Conservation (phyloP, 2,113 vertebrate species). For the Nycticryphes semicollaris region DNA sequence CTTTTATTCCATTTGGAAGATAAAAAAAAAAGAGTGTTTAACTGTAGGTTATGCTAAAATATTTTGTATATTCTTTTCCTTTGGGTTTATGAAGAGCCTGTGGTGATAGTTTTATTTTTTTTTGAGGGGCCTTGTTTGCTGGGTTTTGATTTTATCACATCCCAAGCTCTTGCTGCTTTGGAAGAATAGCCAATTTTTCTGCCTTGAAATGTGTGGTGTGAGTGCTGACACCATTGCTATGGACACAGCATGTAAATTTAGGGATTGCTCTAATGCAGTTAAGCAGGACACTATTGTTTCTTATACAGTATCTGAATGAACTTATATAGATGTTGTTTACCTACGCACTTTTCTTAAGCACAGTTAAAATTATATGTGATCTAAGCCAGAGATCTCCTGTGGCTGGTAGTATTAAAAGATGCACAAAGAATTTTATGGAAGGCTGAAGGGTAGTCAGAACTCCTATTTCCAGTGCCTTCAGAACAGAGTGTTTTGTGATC, state of each 20-base stretch:
- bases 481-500: not conserved
- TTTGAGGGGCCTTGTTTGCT: not conserved
- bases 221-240: not conserved
- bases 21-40: not conserved
- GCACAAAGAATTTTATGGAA: not conserved
- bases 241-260: not conserved
- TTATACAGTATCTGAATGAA: not conserved
- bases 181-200: not conserved
- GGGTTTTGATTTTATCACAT: not conserved
- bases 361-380: not conserved
- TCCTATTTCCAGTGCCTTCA: not conserved
- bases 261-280: not conserved
- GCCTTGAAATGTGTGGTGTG: not conserved
- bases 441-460: not conserved
- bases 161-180: not conserved
- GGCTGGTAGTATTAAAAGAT: not conserved
- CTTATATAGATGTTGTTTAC: not conserved
- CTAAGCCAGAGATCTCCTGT: not conserved
- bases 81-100: not conserved
- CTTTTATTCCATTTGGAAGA: not conserved
- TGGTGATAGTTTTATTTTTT: not conserved
- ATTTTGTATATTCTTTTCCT: not conserved
- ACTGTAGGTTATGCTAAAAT: not conserved
- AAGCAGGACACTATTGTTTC: not conserved
- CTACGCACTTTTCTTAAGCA: not conserved